Conservation (phyloP, 2,113 vertebrate species). For the Oreochromis niloticus region DNA sequence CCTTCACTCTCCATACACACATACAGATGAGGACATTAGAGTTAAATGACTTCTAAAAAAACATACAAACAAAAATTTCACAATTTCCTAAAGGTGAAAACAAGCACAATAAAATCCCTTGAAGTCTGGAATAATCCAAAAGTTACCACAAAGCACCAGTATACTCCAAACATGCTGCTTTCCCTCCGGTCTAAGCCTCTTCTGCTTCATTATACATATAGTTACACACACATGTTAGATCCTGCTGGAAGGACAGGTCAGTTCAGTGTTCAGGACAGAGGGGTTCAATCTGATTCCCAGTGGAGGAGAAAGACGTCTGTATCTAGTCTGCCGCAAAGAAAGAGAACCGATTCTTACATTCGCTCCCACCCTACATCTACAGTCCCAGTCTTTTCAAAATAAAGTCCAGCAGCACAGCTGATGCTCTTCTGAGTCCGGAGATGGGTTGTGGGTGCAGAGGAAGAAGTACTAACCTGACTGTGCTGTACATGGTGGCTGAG, state of each 20-base stretch:
- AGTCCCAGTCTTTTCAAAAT: constrained; percentile 27
- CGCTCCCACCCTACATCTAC: constrained; percentile 4
- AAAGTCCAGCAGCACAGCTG: constrained; percentile 25
- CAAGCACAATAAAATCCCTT: constrained; percentile 38
- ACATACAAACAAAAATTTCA: constrained; percentile 5
- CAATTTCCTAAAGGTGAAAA: constrained; percentile 43
- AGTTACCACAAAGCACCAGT: constrained; percentile 47
- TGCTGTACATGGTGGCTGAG: constrained; percentile 47
- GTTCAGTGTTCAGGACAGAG: constrained; percentile 33
- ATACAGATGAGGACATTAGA: constrained; percentile 3
- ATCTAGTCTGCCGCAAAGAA: constrained; percentile 3
- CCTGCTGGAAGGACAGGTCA: constrained; percentile 35
- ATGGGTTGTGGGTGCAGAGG: constrained; percentile 26
- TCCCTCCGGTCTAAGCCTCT: neutral
- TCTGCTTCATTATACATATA: constrained; percentile 27
- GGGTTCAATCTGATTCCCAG: constrained; percentile 31
- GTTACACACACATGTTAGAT: constrained; percentile 39
- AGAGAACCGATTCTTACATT: neutral
- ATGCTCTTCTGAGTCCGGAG: constrained; percentile 35
- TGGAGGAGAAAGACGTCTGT: constrained; percentile 1
- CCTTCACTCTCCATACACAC: neutral
- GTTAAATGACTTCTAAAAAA: constrained; percentile 8
- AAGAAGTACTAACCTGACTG: constrained; percentile 49
- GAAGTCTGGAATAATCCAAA: constrained; percentile 32
- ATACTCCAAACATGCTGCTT: constrained; percentile 47